Evolutionary conservation across 2,113 vertebrate species (phyloP), one percentile per base, ranked within the genome.

Genomic region (Myrmecophaga tridactyla): DNA sequence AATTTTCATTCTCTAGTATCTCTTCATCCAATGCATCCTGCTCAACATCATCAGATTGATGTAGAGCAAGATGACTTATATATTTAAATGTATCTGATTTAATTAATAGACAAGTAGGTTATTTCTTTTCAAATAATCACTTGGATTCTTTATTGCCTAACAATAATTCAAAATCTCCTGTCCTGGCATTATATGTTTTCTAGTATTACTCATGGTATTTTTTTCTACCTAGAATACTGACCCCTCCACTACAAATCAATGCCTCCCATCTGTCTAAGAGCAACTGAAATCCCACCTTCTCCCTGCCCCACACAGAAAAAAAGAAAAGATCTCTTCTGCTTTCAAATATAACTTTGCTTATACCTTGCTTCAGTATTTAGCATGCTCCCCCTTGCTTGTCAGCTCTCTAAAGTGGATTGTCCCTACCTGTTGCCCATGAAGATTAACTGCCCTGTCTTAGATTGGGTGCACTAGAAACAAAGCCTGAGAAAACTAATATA

Each of bases 131-230:
- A 53, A 85, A 83, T 43, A 21, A 7, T 1, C 34, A 14, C 18
- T 36, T 25, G 53, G 17, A 63, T 60, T 89, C 1, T 7, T 72
- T 62, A 34, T 4, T 53, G 7, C 18, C 9, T 51, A 67, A 78
- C 29, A 2, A 67, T 18, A 58, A 83, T 82, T 77, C 3, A 34
- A 58, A 85, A 51, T 94, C 6, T 86, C 23, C 9, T 34, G 7
- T 29, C 4, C 7, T 48, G 7, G 11, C 3, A 10, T 9, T 25
- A 25, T 36, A 77, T 13, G 0, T 0, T 5, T 46, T 88, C 13
- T 1, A 23, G 11, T 8, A 43, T 62, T 76, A 86, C 41, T 58
- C 21, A 77, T 31, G 13, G 5, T 4, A 70, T 86, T 81, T 25
- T 15, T n/a, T 92, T 31, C 11, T 10, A 77, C 4, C 3, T 0